Conservation (phyloP, 2,797 vertebrate species). For the Chelon auratus region DNA sequence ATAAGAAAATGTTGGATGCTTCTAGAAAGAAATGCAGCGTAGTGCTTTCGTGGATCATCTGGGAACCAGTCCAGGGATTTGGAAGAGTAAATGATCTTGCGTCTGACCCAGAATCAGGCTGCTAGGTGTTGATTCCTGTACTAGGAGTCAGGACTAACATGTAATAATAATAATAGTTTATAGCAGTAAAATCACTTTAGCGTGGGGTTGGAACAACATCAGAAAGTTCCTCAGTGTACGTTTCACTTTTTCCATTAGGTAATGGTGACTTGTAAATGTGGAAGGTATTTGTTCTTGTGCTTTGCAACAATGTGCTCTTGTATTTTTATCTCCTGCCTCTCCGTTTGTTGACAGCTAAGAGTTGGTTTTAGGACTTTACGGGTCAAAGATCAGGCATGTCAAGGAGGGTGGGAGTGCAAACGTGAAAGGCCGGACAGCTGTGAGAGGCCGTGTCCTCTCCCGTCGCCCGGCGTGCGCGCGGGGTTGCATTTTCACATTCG, state of each 20-base stretch:
- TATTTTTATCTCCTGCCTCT: neutral
- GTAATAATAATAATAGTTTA: conserved; percentile 1
- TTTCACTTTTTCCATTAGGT: conserved; percentile 58
- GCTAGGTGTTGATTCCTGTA: neutral
- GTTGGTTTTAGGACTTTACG: neutral
- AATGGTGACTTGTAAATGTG: conserved; percentile 15
- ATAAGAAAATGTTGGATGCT: neutral
- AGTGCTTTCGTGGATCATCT: neutral
- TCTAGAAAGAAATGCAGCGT: neutral
- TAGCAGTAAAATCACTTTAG: conserved; percentile 41
- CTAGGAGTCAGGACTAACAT: conserved; percentile 6
- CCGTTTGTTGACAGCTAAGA: neutral
- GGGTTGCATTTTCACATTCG: conserved; percentile 23
- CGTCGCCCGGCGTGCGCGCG: no score
- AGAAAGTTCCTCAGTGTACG: conserved; percentile 11
- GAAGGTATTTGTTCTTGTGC: conserved; percentile 3
- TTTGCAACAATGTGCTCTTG: neutral
- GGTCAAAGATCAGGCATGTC: neutral
- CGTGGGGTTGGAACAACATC: conserved; percentile 26
- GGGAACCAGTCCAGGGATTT: neutral
- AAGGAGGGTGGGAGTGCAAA: neutral
- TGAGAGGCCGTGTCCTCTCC: no score
- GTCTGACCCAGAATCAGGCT: neutral
- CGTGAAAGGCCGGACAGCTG: neutral
- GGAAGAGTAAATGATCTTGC: neutral